Evolutionary conservation across 2,113 vertebrate species (phyloP), one percentile per base, ranked within the genome.

Genomic region (Limnothrissa miodon): DNA sequence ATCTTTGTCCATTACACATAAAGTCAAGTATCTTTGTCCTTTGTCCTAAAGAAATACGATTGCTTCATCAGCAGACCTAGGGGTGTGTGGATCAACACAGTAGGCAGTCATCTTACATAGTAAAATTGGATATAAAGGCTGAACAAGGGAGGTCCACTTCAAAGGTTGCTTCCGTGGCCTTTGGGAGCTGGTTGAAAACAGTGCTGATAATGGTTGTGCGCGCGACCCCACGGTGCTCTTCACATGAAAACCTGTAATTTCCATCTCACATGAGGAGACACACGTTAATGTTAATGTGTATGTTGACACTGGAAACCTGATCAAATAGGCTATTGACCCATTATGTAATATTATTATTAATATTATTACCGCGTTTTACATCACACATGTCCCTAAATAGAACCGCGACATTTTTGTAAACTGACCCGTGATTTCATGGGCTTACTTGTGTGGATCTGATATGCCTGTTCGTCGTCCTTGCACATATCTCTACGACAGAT

Each of bases 101-200:
- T 23, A 23, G 51, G 51, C 51, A 23, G 48, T 21, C 48, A 19
- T 17, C 95, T 96, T 85, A 96, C 95, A 97, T 93, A 87, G 94
- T 95, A 85, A 97, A 96, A 93, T 97, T 97, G 88, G 96, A 97
- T 86, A 96, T 96, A 90, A 97, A 97, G 1, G 95, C 94, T 0
- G 96, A 86, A 11, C 85, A 88, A 10, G 95, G 94, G 81, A 97
- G 93, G 86, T 96, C 93, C 87, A 97, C 89, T 82, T 97, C 94
- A 80, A 97, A 97, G 48, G 94, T 88, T 0, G 95, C 95, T 45
- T 95, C 95, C 66, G 96, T 96, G 59, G 90, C 89, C 78, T 92
- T 45, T 9, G 92, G 29, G 6, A 95, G 93, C 86, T 95, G 93
- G 91, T 95, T 96, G 93, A 91, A 94, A 25, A 95, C 87, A 1